A percentile compares a stretch with the other conserved stretches of the same genome.
Evolutionary conservation across 1,140 invertebrate genomes (phyloP).

Genomic region (Rhynchophorus ferrugineus): DNA sequence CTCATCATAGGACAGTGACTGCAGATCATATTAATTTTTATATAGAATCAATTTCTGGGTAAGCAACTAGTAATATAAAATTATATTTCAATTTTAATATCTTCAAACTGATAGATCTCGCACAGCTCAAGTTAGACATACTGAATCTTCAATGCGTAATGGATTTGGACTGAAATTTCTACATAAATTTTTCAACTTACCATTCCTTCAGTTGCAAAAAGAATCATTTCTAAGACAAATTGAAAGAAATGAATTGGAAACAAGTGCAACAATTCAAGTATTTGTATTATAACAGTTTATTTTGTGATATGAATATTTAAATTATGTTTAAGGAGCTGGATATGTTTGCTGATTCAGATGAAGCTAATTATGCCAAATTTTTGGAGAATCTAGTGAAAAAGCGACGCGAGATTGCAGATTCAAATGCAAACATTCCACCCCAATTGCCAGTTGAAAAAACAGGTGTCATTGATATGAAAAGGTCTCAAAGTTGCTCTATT

Average conservation of each 20-base stretch:
- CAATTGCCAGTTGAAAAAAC: constrained; percentile 9
- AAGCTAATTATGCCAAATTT: constrained; percentile 84
- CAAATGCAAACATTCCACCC: constrained; percentile 39
- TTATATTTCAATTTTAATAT: background rate
- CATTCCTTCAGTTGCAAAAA: constrained; percentile 86
- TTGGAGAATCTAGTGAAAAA: constrained; percentile 65
- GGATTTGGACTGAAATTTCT: constrained; percentile 90
- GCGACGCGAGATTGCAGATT: constrained; percentile 62
- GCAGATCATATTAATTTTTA: constrained; percentile 62
- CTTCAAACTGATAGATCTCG: constrained; percentile 38
- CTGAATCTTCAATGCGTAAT: constrained; percentile 93
- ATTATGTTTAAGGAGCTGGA: constrained; percentile 59
- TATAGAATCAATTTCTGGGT: constrained; percentile 48
- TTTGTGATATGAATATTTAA: background rate
- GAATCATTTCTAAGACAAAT: constrained; percentile 82
- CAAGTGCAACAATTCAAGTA: constrained; percentile 61
- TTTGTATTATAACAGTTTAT: background rate
- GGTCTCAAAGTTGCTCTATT: constrained; percentile 39
- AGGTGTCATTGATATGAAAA: constrained; percentile 38
- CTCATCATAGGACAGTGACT: constrained; percentile 78
- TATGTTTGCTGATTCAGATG: constrained; percentile 74
- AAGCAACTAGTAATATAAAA: too few relatives aligned
- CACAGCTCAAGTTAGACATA: constrained; percentile 70
- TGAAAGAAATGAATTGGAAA: constrained; percentile 81
- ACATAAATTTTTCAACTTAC: constrained; percentile 95